Evolutionary conservation across 2,888 invertebrate species (phyloP), one percentile per base, ranked within the genome.

Genomic region (Heliconius charithonia): DNA sequence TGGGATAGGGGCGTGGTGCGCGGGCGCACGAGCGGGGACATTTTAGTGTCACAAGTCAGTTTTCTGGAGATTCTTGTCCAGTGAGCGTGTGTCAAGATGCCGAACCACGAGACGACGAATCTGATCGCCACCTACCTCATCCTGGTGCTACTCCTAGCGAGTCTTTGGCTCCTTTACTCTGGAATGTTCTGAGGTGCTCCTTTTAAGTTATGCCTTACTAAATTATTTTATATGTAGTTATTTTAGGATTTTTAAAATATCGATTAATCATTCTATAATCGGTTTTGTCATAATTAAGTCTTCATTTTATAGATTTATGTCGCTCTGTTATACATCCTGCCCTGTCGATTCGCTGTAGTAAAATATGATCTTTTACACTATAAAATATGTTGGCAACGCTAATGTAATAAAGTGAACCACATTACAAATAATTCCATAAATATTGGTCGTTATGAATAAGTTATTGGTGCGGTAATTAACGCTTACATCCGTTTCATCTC

Each of bases 121-220:
- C 95, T 97, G 83, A 93, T 97, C 86, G 96, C 96, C 87, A 97
- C 97, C 84, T 97, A 97, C 88, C 90, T 96, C 85, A 97, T 97
- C 89, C 91, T 97, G 89, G 95, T 97, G 85, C 92, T 96, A 67
- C 93, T 97, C 65, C 93, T 97, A 77, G 95, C 96, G 85, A 95
- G 96, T 78, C 94, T 97, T 75, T 97, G 97, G 96, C 91, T 96
- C 65, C 95, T 97, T 81, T 97, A 97, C 90, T 96, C 96, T 32
- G 96, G 97, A 81, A 85, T 96, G 88, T 95, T 94, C 88, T 95
- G 92, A 94, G 93, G 94, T 93, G 91, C 89, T 41, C 77, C 71
- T 0, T 69, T 69, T 63, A 63, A 32, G 16, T 59, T 59, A 7
- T 29, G 16, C 16, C 59, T 72, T 37, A 59, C 12, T 4, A 72